phyloP scores from a whole-genome alignment of 2,113 vertebrate species.

The Hippopotamus amphibius region DNA sequence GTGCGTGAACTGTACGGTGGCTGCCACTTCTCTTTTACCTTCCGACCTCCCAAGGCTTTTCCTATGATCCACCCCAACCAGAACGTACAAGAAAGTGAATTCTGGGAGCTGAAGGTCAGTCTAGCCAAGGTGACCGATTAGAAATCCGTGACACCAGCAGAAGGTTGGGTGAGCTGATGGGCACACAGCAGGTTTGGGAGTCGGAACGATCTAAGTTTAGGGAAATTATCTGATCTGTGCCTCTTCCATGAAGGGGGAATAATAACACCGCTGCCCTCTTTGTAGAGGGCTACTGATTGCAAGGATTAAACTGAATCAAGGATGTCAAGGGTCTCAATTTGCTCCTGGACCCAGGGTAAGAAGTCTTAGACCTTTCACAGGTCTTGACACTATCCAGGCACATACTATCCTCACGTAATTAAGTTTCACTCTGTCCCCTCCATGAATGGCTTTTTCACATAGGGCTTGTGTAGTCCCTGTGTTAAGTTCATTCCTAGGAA shows the following conservation, averaged over 20 bases:
- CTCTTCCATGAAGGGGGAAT: not conserved
- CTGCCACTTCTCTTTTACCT: not conserved
- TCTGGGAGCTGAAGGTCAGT: not conserved
- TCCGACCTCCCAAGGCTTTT: not conserved
- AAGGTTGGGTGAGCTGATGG: not conserved
- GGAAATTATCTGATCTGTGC: not conserved
- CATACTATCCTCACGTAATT: not conserved
- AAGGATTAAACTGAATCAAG: not conserved
- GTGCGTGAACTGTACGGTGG: fast-evolving
- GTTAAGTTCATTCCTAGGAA: not conserved
- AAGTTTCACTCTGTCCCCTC: not conserved
- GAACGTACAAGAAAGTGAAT: not conserved
- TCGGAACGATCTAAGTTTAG: not conserved
- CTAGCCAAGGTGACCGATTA: not conserved
- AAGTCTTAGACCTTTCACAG: not conserved
- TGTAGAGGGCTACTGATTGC: not conserved
- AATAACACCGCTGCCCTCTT: not conserved
- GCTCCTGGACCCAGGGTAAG: not conserved
- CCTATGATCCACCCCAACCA: not conserved
- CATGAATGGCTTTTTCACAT: not conserved
- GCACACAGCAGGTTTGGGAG: not conserved
- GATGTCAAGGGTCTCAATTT: not conserved
- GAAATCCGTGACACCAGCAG: fast-evolving
- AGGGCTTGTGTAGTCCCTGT: not conserved
- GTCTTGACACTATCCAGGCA: not conserved